Conservation (phyloP, 2,113 vertebrate genomes). For the Rhombomys opimus region DNA sequence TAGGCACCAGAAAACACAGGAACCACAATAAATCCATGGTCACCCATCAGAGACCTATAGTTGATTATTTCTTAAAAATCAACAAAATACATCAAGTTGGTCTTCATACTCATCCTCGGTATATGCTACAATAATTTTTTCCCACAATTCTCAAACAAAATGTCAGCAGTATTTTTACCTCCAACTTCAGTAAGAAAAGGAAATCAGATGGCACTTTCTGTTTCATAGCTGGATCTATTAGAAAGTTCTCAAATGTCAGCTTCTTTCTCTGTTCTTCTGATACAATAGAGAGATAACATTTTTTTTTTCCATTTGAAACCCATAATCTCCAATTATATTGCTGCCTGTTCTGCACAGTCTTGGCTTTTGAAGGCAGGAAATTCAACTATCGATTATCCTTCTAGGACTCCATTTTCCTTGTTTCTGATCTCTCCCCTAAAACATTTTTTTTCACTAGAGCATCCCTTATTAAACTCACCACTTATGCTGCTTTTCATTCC, state of each 20-base stretch:
- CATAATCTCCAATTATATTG: background rate
- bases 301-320: background rate
- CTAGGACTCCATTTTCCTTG: background rate
- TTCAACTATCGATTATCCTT: background rate
- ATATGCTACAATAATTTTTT: background rate
- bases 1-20: background rate
- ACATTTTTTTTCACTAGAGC: background rate
- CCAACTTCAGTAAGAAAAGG: background rate
- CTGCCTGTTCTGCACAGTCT: background rate
- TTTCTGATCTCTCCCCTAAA: background rate
- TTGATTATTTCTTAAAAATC: background rate
- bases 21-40: background rate
- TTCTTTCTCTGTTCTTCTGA: background rate
- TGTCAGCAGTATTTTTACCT: background rate
- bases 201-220: background rate
- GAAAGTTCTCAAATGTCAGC: background rate
- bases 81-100: background rate
- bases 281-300: background rate
- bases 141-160: background rate
- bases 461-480: background rate
- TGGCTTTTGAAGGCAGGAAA: background rate
- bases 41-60: background rate
- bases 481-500: background rate
- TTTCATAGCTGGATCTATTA: background rate
- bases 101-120: background rate